Evolutionary conservation across 2,888 invertebrate species (phyloP).

Genomic region (Andrena hattorfiana): DNA sequence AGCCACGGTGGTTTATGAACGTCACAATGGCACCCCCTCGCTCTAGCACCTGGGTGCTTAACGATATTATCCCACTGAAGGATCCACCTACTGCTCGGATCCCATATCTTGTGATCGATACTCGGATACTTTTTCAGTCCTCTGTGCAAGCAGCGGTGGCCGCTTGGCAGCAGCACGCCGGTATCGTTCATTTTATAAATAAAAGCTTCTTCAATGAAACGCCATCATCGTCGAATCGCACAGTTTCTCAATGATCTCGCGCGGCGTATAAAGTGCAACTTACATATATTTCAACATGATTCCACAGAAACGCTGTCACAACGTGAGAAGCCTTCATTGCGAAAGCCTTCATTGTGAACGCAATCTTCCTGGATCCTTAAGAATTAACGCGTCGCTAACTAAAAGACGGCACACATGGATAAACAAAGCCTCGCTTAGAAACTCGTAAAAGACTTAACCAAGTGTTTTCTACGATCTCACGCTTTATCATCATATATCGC

Average conservation of each 20-base stretch:
- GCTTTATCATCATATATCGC: too few species aligned
- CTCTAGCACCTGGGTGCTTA: conserved; percentile 85
- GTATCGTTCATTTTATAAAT: conserved; percentile 75
- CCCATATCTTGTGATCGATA: conserved; percentile 85
- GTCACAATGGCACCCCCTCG: conserved; percentile 85
- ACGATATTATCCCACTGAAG: conserved; percentile 86
- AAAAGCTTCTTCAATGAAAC: neutral
- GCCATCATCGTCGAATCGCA: conserved; percentile 9
- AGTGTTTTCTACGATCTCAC: too few species aligned
- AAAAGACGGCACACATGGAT: conserved; percentile 7
- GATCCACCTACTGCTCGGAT: conserved; percentile 86
- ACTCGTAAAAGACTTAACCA: neutral
- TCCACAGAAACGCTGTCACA: neutral
- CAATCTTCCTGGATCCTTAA: conserved; percentile 8
- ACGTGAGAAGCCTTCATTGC: neutral
- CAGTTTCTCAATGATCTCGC: neutral
- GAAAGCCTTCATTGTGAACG: neutral
- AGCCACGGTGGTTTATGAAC: conserved; percentile 84
- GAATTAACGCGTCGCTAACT: conserved; percentile 14
- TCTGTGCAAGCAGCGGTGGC: conserved; percentile 80
- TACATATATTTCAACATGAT: neutral
- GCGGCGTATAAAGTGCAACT: neutral
- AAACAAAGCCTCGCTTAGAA: neutral
- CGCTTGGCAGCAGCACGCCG: conserved; percentile 71
- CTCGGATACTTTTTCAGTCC: conserved; percentile 83